Evolutionary conservation across 1,140 invertebrate genomes (phyloP).

Genomic region (Drosophila carrolli): DNA sequence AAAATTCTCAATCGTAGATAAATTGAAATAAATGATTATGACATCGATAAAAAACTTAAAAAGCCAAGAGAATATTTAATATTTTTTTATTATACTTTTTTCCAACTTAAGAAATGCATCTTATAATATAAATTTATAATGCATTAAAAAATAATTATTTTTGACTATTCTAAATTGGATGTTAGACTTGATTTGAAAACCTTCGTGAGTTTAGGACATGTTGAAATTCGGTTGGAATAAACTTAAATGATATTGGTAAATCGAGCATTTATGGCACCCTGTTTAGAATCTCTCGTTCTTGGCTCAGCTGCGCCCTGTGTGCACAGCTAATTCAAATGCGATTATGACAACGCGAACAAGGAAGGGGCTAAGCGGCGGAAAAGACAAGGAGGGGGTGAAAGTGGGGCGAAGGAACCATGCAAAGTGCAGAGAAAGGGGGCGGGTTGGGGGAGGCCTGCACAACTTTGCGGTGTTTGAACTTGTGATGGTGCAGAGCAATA

Average conservation of each 20-base stretch:
- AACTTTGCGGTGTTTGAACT: constrained; percentile 81
- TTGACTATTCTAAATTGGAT: no score
- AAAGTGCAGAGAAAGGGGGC: constrained; percentile 12
- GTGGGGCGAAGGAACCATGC: constrained; percentile 14
- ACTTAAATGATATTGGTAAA: neutral
- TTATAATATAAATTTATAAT: no score
- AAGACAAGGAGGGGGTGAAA: neutral
- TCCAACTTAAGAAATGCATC: no score
- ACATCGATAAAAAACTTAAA: no score
- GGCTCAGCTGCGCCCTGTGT: constrained; percentile 58
- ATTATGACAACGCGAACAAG: constrained; percentile 80
- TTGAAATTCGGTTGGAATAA: no score
- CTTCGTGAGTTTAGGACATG: no score
- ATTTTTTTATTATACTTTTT: no score
- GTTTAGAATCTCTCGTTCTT: constrained; percentile 22
- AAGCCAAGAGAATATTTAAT: no score
- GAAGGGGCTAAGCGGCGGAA: constrained; percentile 21
- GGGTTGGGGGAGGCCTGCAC: constrained; percentile 22
- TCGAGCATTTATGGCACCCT: constrained; percentile 36
- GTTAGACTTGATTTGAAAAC: no score
- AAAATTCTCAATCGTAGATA: no score
- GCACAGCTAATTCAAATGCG: constrained; percentile 81
- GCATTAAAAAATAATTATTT: no score
- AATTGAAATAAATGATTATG: no score
- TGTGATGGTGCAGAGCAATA: constrained; percentile 61